Evolutionary conservation across 2,797 vertebrate genomes (phyloP), one percentile per base, ranked within the genome.

Genomic region (Bryconaethiops microstoma): DNA sequence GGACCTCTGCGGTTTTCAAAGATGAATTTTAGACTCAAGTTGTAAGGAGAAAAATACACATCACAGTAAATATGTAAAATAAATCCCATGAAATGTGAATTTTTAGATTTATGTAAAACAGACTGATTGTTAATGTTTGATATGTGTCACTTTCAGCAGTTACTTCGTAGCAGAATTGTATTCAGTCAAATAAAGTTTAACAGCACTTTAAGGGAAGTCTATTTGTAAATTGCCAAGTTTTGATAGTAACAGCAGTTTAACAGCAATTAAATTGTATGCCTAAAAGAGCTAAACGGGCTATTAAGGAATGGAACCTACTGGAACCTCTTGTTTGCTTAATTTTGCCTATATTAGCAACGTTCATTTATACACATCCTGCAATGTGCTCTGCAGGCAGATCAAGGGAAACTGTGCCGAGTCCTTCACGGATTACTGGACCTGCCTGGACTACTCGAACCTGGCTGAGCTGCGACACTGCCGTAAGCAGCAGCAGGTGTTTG

Each of bases 351-450:
- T 35, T 40, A 59, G 57, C n/a, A 29, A 29, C 2, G 5, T 29
- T 14, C 13, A 14, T 13, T 62, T 14, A 35, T 16, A 14, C 17
- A 7, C 13, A 1, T 45, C 0, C 54, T 73, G 2, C 1, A 5
- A 0, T 29, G 40, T 39, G 13, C 54, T 52, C 39, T 72, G 10
- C 85, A 99, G 98, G 93, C 96, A 97, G 90, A 94, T 99, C 88
- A 98, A 97, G 89, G 84, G 85, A 0, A 96, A 95, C 91, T 99
- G 98, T 72, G 96, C 96, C 0, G 97, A 99, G 89, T 96, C 97
- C 2, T 99, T 99, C 83, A 98, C 97, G 0, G 93, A 97, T 14
- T 99, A 99, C 89, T 99, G 98, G 98, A 98, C 95, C 13, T 99
- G 98, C 87, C 81, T 99, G 40, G 98, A 99, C 89, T 96, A 96